Conservation (phyloP, 2,888 invertebrate genomes). For the Caradrina clavipalpis region DNA sequence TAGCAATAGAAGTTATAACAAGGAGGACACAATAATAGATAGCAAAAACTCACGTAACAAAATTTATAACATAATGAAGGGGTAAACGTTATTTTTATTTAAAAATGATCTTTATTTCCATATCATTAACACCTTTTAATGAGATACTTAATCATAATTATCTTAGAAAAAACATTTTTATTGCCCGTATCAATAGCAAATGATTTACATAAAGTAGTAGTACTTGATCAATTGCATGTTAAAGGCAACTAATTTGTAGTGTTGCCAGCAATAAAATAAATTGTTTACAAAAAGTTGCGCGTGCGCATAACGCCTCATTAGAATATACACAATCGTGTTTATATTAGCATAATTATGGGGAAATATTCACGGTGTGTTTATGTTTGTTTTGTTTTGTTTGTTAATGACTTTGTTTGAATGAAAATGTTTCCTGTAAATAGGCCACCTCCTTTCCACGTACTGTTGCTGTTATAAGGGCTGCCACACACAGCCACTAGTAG, state of each 20-base stretch:
- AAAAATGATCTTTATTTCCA: conserved; percentile 33
- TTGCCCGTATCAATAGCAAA: conserved; percentile 10
- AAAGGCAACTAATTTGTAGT: conserved; percentile 29
- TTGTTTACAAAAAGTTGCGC: conserved; percentile 44
- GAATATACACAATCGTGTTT: conserved; percentile 55
- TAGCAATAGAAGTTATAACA: neutral
- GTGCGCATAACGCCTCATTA: conserved; percentile 47
- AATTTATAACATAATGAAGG: neutral
- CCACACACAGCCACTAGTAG: no score
- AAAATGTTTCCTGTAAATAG: neutral
- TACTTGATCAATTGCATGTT: conserved; percentile 45
- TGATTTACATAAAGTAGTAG: conserved; percentile 43
- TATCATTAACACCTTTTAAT: conserved; percentile 38
- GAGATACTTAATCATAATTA: conserved; percentile 36
- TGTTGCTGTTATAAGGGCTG: neutral
- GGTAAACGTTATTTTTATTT: conserved; percentile 4
- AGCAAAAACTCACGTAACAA: neutral
- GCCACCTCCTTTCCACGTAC: neutral
- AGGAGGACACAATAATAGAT: neutral
- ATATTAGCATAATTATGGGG: conserved; percentile 56
- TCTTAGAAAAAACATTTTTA: conserved; percentile 12
- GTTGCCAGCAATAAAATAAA: conserved; percentile 40
- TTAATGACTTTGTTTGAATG: conserved; percentile 1
- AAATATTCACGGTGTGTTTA: conserved; percentile 16
- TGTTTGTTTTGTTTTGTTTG: conserved; percentile 10